Conservation (phyloP, 2,797 vertebrate species). For the Takifugu ocellatus region DNA sequence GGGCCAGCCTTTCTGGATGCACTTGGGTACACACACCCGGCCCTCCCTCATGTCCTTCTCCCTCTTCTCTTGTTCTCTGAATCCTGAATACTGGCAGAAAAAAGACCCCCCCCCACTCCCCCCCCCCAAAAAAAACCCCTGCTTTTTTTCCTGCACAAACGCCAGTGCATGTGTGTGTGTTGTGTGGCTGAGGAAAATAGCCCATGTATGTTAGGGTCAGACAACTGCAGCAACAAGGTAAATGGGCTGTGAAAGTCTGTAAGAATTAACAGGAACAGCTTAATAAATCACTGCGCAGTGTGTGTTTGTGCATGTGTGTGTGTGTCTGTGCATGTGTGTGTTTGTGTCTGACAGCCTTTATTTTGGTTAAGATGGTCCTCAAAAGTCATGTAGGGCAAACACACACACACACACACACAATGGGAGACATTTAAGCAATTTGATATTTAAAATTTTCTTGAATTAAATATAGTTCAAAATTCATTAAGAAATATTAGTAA, state of each 20-base stretch:
- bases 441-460: too few species aligned
- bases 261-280: conserved; percentile 79
- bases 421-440: conserved; percentile 2
- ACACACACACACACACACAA: conserved; percentile 5
- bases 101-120: conserved; percentile 38
- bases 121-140: conserved; percentile 1
- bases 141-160: conserved; percentile 29
- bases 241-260: conserved; percentile 75
- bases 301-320: conserved; percentile 34
- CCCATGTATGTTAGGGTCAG: conserved; percentile 35
- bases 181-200: conserved; percentile 8
- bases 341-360: too few species aligned
- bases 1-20: conserved; percentile 50
- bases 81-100: conserved; percentile 46
- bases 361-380: conserved; percentile 49
- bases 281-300: conserved; percentile 78
- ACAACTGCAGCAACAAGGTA: conserved; percentile 70
- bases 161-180: conserved; percentile 18
- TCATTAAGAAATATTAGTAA: too few species aligned
- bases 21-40: conserved; percentile 42
- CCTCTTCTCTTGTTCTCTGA: conserved; percentile 41
- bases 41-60: conserved; percentile 37
- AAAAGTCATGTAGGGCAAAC: conserved; percentile 30
- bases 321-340: conserved; percentile 20
- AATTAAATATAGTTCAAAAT: too few species aligned